Base-by-base conservation (phyloP, 2,888 invertebrate species). In the Reticulitermes lucifugus region DNA sequence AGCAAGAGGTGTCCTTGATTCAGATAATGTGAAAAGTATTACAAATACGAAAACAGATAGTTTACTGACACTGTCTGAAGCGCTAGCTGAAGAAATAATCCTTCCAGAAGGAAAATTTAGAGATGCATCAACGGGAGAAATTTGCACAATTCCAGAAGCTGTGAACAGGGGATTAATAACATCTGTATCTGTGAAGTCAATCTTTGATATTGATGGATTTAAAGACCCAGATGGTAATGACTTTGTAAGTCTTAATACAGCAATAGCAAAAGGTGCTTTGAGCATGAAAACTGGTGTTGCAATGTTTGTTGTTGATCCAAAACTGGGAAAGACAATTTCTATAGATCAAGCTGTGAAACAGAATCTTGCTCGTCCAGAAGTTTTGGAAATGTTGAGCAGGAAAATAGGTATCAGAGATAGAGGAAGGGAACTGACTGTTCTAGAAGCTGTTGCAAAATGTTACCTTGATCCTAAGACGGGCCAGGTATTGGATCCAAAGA, bases 191-290 rank as follows among this genome's bases (percentile, higher is more conserved):
- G 96, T 96, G 90, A 96, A 96, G 90, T 96, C 97, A 2, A 96
- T 98, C 88, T 98, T 98, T 90, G 96, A 98, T 90, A 97, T 98
- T 86, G 97, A 98, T 88, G 98, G 96, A 84, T 96, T 98, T 89
- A 96, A 95, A 89, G 96, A 97, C 90, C 95, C 96, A 0, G 93
- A 95, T 89, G 95, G 95, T 82, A 95, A 94, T 65, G 96, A 96
- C 89, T 96, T 95, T 89, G 93, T 98, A 88, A 96, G 96, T 88
- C 95, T 98, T 89, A 97, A 97, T 90, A 93, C 94, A 86, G 97
- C 97, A 70, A 91, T 96, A 87, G 93, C 95, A 86, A 95, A 95
- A 89, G 96, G 96, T 87, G 92, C 96, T 89, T 92, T 98, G 79
- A 95, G 96, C 90, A 94, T 95, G 89, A 95, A 94, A 88, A 94